These are phyloP conservation scores for Scartelaos histophorus DNA, from an alignment of 2,113 vertebrate genomes.

Conservation along the genomic window DNA sequence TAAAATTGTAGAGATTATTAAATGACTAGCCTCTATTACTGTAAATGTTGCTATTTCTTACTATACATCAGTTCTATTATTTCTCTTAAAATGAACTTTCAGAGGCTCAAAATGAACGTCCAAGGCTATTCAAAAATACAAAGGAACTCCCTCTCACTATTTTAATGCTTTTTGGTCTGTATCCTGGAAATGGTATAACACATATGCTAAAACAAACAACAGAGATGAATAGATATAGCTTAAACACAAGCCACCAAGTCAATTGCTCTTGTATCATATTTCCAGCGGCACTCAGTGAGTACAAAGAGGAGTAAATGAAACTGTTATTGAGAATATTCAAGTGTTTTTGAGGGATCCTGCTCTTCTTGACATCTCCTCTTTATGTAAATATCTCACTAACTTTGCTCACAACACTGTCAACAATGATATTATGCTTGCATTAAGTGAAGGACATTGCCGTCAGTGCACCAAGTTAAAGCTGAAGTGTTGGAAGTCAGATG, in stretches of 20 bases:
- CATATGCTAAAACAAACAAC: not conserved
- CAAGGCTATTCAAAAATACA: not conserved
- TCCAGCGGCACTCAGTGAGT: not conserved
- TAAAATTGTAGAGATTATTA: too few species aligned
- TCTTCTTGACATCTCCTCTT: not conserved
- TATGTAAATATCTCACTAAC: not conserved
- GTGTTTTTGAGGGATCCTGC: not conserved
- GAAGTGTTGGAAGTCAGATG: not conserved
- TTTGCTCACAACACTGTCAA: not conserved
- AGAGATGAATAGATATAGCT: not conserved
- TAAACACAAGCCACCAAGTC: not conserved
- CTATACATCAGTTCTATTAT: not conserved
- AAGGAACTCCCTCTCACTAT: not conserved
- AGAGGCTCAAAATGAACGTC: too few species aligned
- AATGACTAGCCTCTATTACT: too few species aligned
- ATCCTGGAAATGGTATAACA: not conserved
- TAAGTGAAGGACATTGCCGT: not conserved
- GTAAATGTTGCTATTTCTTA: too few species aligned
- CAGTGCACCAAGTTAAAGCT: slow-evolving; percentile 1
- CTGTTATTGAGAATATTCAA: not conserved
- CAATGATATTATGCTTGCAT: not conserved
- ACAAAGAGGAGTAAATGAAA: not conserved
- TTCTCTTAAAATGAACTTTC: not conserved
- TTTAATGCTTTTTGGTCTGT: not conserved
- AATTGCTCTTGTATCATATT: slow-evolving; percentile 1